Conservation (phyloP, 2,113 vertebrate genomes). For the Dasyurus viverrinus region DNA sequence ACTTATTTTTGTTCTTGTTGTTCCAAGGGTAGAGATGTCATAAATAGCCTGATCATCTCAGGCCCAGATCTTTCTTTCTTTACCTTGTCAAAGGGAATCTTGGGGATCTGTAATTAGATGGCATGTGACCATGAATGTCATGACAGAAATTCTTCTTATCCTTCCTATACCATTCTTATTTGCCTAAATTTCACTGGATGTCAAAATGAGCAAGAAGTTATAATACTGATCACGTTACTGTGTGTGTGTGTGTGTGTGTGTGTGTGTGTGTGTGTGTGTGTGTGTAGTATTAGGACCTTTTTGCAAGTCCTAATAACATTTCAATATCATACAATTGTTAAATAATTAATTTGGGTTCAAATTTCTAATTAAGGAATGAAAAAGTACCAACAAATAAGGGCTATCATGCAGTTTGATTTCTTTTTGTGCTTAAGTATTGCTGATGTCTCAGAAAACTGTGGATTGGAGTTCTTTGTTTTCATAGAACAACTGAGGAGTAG, state of each 20-base stretch:
- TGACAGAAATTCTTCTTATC: not conserved
- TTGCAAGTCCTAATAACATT: not conserved
- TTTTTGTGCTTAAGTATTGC: constrained; percentile 20
- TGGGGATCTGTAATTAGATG: not conserved
- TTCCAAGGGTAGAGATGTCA: not conserved
- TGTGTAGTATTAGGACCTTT: not conserved
- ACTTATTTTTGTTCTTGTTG: not conserved
- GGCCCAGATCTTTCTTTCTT: not conserved
- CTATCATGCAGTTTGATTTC: not conserved
- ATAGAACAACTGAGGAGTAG: not conserved
- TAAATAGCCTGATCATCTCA: not conserved
- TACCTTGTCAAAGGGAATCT: not conserved
- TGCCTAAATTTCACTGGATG: not conserved
- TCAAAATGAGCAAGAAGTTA: not conserved
- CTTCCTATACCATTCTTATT: not conserved
- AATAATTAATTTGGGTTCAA: constrained; percentile 10
- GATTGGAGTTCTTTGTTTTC: not conserved
- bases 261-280: not conserved
- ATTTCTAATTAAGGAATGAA: constrained; percentile 17
- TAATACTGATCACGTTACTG: not conserved
- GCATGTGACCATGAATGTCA: not conserved
- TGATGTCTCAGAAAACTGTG: not conserved
- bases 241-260: not conserved
- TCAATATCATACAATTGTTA: not conserved
- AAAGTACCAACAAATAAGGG: not conserved